Evolutionary conservation across 2,888 invertebrate species (phyloP).

Genomic region (Drosophila nigricruria): DNA sequence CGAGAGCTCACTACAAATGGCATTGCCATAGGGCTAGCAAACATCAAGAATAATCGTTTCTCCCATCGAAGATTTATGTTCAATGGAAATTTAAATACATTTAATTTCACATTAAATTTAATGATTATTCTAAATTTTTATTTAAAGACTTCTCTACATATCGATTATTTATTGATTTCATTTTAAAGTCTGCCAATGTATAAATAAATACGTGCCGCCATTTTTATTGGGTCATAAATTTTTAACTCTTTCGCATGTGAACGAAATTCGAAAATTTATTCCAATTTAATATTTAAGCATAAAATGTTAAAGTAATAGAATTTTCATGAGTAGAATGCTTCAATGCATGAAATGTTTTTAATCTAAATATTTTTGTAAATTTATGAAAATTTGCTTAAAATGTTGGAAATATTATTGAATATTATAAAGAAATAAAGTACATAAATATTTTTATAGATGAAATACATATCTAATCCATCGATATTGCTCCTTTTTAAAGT

Average conservation of each 20-base stretch:
- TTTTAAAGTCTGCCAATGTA: neutral
- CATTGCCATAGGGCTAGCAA: slow-evolving; percentile 12
- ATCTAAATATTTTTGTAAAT: neutral
- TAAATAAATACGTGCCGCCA: neutral
- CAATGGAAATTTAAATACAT: slow-evolving; percentile 2
- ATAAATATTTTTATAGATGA: neutral
- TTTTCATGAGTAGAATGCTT: neutral
- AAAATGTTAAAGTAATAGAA: slow-evolving; percentile 1
- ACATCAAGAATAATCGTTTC: slow-evolving; percentile 3
- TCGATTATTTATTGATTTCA: slow-evolving; percentile 4
- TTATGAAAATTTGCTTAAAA: neutral
- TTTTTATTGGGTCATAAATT: slow-evolving; percentile 1
- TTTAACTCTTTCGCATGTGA: neutral
- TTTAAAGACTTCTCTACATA: neutral
- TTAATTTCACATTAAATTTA: neutral
- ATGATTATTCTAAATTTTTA: neutral
- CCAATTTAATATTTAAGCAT: slow-evolving; percentile 6
- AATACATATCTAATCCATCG: too few species aligned
- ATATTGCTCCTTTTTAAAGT: too few species aligned
- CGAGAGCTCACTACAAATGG: slow-evolving; percentile 9
- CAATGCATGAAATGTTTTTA: neutral
- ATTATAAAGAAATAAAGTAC: neutral
- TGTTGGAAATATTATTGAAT: neutral
- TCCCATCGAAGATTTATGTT: neutral
- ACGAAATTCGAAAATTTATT: neutral